These are phyloP conservation scores for Prunella himalayana DNA, from an alignment of 2,113 vertebrate genomes.

Conservation along the genomic window DNA sequence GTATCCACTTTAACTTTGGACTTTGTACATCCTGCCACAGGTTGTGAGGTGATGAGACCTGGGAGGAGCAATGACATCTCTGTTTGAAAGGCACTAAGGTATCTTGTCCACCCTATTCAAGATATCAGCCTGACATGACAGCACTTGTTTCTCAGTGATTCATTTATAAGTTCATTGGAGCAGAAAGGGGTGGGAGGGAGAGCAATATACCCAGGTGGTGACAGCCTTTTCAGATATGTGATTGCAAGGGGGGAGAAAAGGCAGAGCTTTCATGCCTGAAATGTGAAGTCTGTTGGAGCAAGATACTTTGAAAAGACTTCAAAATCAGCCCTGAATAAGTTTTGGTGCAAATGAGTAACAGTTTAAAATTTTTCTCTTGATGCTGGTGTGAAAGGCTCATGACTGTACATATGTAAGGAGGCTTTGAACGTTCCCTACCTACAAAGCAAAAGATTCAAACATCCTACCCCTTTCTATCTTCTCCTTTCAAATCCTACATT, in stretches of 20 bases:
- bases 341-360: conserved; percentile 11
- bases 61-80: not conserved
- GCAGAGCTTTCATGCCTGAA: not conserved
- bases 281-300: not conserved
- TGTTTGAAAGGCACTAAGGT: not conserved
- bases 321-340: not conserved
- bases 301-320: conserved; percentile 24
- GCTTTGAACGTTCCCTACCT: not conserved
- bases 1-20: not conserved
- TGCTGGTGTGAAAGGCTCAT: not conserved
- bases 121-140: not conserved
- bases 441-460: not conserved
- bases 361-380: conserved; percentile 13
- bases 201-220: not conserved
- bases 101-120: not conserved
- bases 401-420: not conserved
- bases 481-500: not conserved
- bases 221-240: not conserved
- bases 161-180: not conserved
- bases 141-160: not conserved
- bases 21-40: not conserved
- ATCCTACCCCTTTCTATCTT: not conserved
- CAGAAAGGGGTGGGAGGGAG: not conserved
- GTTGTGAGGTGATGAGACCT: not conserved
- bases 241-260: not conserved